phyloP scores from a whole-genome alignment of 2,888 invertebrate genomes.

The Alloscopus bannaensis region DNA sequence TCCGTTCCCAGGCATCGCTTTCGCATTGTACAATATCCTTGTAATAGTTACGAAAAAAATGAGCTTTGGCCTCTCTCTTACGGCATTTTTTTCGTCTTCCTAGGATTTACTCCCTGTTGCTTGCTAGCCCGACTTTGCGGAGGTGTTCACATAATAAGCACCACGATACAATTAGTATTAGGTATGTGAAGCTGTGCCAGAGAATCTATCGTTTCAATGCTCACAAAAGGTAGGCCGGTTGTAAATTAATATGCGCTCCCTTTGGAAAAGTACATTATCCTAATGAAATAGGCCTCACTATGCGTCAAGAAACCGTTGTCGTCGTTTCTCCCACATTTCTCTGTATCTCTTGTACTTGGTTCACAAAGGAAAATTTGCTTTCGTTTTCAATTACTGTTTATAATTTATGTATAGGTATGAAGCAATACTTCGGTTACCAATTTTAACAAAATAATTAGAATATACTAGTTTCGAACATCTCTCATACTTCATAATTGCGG shows the following conservation, averaged over 20 bases:
- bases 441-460: neutral
- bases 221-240: neutral
- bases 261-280: neutral
- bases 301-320: constrained; percentile 13
- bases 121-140: too few relatives aligned
- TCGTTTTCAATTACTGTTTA: neutral
- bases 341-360: neutral
- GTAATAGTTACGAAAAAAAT: too few relatives aligned
- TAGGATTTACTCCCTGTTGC: too few relatives aligned
- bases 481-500: too few relatives aligned
- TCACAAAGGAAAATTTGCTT: neutral
- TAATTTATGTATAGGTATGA: too few relatives aligned
- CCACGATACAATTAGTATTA: neutral
- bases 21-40: too few relatives aligned
- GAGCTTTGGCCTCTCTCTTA: too few relatives aligned
- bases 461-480: neutral
- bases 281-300: neutral
- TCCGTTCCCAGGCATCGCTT: too few relatives aligned
- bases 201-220: too few relatives aligned
- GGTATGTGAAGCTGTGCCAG: neutral
- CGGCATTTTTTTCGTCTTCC: neutral
- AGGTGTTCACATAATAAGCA: too few relatives aligned
- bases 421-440: too few relatives aligned
- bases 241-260: neutral
- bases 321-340: neutral